Evolutionary conservation across 2,888 invertebrate species (phyloP), one percentile per base, ranked within the genome.

Genomic region (Ferrisia virgata): DNA sequence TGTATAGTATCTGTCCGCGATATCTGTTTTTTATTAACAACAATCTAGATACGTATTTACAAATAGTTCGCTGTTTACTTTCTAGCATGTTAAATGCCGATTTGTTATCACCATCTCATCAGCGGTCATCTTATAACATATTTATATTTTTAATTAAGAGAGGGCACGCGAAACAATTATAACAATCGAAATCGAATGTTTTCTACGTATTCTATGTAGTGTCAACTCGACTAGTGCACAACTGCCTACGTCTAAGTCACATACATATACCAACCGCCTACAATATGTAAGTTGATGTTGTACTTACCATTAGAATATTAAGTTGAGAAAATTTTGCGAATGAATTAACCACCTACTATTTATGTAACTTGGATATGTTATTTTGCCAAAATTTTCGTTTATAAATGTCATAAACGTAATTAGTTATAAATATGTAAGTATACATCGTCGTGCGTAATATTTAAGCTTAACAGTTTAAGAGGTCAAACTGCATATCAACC

Each of bases 21-120:
- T 82, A 82, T 69, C 72, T 69, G 72, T 31, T 43, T 69, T n/a
- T 69, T 64, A 58, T 82, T 82, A 81, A 81, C 81, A 81, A 81
- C 81, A 81, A 81, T 81, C 81, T 53, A 81, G 33, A 58, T 81
- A 81, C 6, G 25, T 79, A 79, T 80, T 81, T 81, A 81, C 81
- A 81, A 81, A 81, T 81, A 81, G 81, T 53, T 36, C 11, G 47
- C 58, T 18, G 53, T 43, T 80, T 47, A 53, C 81, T 81, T 81
- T 64, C 64, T 31, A 43, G 33, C 81, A 81, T 81, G 53, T 81
- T 64, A 81, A 81, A 81, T 36, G 58, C 58, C 81, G 58, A 53
- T 81, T 64, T 64, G 33, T 81, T 81, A 47, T 40, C 43, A 40
- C 25, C 25, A 72, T 72, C 33, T 72, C 72, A 72, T 72, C 72